Percentiles rank a stretch among this genome's conserved stretches.
These are phyloP conservation scores for Clarias fuscus DNA, from an alignment of 2,797 vertebrate genomes.

Conservation along the genomic window DNA sequence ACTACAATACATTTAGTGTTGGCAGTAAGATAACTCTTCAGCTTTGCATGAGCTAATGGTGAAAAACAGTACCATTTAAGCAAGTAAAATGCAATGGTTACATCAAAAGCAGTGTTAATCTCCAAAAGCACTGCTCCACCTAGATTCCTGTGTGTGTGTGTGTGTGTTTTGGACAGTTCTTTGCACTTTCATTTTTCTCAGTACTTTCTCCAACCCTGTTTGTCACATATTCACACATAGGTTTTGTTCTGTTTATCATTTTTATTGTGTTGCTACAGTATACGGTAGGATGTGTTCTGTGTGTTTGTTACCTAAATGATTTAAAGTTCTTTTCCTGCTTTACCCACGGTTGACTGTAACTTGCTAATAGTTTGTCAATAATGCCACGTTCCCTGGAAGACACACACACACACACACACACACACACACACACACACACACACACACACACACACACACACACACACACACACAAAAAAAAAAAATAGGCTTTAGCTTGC, in stretches of 20 bases:
- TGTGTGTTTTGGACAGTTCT: no score
- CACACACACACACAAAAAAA: background rate
- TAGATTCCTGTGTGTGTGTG: no score
- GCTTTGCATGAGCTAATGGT: no score
- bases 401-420: background rate
- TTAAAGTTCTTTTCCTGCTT: slow-evolving; percentile 8
- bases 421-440: background rate
- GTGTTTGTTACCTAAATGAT: background rate
- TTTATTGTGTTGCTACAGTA: background rate
- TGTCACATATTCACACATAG: background rate
- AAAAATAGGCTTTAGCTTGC: background rate
- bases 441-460: background rate
- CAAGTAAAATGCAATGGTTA: no score
- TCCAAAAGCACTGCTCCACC: no score
- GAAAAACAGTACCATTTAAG: no score
- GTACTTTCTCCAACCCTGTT: background rate
- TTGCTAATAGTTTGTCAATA: background rate
- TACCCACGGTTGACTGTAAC: background rate
- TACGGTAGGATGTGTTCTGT: background rate
- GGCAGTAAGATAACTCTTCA: no score
- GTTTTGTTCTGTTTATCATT: background rate
- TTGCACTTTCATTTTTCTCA: background rate
- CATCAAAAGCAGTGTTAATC: no score
- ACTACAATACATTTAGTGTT: no score
- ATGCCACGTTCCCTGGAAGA: background rate